phyloP scores from a whole-genome alignment of 2,888 invertebrate genomes.

The Phyto melanocephala region DNA sequence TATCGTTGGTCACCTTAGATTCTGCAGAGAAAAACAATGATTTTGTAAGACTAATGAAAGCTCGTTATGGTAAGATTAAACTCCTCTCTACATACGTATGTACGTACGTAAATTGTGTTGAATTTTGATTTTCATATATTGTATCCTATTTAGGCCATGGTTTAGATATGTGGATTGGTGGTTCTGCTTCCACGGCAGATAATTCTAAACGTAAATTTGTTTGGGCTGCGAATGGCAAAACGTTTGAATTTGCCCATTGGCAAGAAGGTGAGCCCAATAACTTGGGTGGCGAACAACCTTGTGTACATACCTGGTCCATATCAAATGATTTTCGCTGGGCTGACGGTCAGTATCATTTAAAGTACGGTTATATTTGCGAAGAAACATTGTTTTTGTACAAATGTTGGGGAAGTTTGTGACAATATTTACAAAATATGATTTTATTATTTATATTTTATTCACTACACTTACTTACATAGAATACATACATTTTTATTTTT shows the following conservation, averaged over 20 bases:
- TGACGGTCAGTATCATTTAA: conserved; percentile 46
- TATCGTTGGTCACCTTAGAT: conserved; percentile 38
- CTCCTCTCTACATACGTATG: no score
- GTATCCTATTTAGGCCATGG: conserved; percentile 12
- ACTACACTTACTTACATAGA: no score
- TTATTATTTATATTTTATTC: no score
- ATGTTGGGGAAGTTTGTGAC: conserved; percentile 37
- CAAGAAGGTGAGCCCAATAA: conserved; percentile 50
- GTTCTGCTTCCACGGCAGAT: conserved; percentile 38
- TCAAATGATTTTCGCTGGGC: conserved; percentile 52
- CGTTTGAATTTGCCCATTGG: conserved; percentile 43
- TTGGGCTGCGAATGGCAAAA: conserved; percentile 45
- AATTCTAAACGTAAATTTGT: conserved; percentile 36
- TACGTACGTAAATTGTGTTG: not conserved
- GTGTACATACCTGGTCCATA: conserved; percentile 46
- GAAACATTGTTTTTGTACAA: conserved; percentile 34
- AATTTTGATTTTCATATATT: not conserved
- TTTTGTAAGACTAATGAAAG: conserved; percentile 42
- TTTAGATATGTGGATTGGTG: conserved; percentile 46
- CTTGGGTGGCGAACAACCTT: conserved; percentile 35
- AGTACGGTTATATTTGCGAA: conserved; percentile 49
- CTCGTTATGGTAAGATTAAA: conserved; percentile 36
- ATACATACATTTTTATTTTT: no score
- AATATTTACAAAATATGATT: not conserved
- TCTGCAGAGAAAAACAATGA: conserved; percentile 41